Conservation (phyloP, 2,113 vertebrate genomes). For the Cyprinodon variegatus region DNA sequence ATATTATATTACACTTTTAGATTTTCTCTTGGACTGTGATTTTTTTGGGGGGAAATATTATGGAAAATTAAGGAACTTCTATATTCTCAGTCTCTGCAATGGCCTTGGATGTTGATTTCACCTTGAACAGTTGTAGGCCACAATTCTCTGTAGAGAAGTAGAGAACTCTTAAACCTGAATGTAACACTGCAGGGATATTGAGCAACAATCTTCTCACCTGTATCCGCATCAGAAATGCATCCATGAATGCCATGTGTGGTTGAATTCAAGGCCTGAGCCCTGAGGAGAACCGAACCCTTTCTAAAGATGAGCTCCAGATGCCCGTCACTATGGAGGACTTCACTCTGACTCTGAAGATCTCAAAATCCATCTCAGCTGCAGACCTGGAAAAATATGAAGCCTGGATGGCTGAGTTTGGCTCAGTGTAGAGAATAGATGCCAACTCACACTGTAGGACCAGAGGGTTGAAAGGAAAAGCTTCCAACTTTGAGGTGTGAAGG, state of each 20-base stretch:
- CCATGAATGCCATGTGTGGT: slow-evolving; percentile 95
- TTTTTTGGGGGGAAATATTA: too few relatives aligned
- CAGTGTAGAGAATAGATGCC: slow-evolving; percentile 60
- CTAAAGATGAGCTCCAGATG: slow-evolving; percentile 98
- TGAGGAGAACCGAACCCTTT: slow-evolving; percentile 90
- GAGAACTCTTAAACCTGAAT: not conserved
- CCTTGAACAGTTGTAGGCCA: too few relatives aligned
- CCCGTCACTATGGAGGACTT: slow-evolving; percentile 96
- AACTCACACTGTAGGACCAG: slow-evolving; percentile 3
- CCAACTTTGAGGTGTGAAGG: slow-evolving; percentile 14
- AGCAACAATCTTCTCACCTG: not conserved
- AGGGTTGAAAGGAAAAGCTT: slow-evolving; percentile 4
- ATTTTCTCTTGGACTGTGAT: too few relatives aligned
- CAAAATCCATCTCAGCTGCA: slow-evolving; percentile 84
- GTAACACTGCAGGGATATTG: too few relatives aligned
- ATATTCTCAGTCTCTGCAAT: too few relatives aligned
- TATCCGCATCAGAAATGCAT: slow-evolving; percentile 85
- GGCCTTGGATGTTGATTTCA: too few relatives aligned
- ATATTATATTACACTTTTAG: too few relatives aligned
- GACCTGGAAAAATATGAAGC: slow-evolving; percentile 79
- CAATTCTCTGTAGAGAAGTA: too few relatives aligned
- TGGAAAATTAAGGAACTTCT: too few relatives aligned
- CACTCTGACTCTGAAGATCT: slow-evolving; percentile 93
- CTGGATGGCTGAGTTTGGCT: slow-evolving; percentile 84
- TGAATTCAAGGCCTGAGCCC: slow-evolving; percentile 81